Percentiles rank a stretch among this genome's conserved stretches.
phyloP scores from a whole-genome alignment of 2,888 invertebrate species.

The Neuroscelio doddi region DNA sequence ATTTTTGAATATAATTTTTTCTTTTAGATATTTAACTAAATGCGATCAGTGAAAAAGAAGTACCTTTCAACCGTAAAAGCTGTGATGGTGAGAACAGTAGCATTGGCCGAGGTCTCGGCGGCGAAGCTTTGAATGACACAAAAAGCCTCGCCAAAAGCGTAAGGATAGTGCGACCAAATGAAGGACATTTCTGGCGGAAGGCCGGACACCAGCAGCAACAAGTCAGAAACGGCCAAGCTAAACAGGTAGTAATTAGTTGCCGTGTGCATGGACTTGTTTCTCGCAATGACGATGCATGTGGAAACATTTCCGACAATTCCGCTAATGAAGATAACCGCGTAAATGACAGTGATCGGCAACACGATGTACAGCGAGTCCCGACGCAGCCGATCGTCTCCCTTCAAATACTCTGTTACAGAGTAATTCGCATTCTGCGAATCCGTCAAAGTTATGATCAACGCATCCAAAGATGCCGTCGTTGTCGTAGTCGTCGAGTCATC shows the following conservation, averaged over 20 bases:
- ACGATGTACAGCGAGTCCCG: slow-evolving; percentile 77
- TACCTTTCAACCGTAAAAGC: slow-evolving; percentile 91
- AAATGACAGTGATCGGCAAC: slow-evolving; percentile 80
- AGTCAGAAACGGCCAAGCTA: slow-evolving; percentile 85
- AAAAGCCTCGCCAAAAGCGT: slow-evolving; percentile 83
- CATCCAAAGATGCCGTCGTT: too few relatives aligned
- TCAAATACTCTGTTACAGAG: slow-evolving; percentile 5
- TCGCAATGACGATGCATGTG: slow-evolving; percentile 85
- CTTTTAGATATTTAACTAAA: too few relatives aligned
- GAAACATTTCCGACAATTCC: slow-evolving; percentile 86
- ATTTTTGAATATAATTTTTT: too few relatives aligned
- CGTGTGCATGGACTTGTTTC: slow-evolving; percentile 87
- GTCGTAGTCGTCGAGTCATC: not conserved
- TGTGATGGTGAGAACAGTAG: slow-evolving; percentile 89
- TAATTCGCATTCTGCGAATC: slow-evolving; percentile 6
- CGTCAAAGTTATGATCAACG: too few relatives aligned
- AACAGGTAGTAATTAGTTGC: slow-evolving; percentile 89
- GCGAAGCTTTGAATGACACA: slow-evolving; percentile 84
- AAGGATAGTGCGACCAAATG: slow-evolving; percentile 83
- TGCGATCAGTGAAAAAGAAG: slow-evolving; percentile 10
- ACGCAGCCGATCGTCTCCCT: slow-evolving; percentile 14
- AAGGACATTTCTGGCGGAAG: slow-evolving; percentile 86
- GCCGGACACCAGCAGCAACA: slow-evolving; percentile 82
- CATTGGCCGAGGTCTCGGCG: slow-evolving; percentile 89
- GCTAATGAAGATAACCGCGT: slow-evolving; percentile 80